Conservation (phyloP, 1,140 invertebrate genomes). For the Drosophila obscura region DNA sequence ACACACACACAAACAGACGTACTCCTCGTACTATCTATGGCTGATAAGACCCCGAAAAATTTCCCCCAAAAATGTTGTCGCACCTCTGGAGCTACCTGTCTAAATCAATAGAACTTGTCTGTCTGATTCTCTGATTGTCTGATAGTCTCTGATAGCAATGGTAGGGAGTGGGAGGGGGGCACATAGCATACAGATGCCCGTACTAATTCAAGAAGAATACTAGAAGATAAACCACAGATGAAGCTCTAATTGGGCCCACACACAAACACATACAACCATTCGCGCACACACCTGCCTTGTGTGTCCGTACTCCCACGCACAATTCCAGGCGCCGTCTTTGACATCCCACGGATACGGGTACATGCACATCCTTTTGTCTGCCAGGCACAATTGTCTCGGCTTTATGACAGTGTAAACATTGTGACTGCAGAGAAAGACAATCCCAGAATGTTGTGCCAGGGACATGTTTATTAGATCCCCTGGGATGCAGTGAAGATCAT, state of each 20-base stretch:
- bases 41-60: conserved; percentile 45
- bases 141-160: too few species aligned
- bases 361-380: conserved; percentile 12
- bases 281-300: conserved; percentile 16
- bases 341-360: conserved; percentile 39
- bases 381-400: conserved; percentile 7
- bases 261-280: conserved; percentile 2
- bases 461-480: conserved; percentile 75
- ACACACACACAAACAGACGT: background rate
- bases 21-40: conserved; percentile 34
- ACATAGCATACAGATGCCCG: conserved; percentile 8
- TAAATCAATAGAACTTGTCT: conserved; percentile 49
- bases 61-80: conserved; percentile 35
- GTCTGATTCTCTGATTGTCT: too few species aligned
- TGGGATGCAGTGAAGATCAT: conserved; percentile 51
- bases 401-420: conserved; percentile 39
- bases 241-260: conserved; percentile 41
- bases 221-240: conserved; percentile 40
- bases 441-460: conserved; percentile 20
- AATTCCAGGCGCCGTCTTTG: conserved; percentile 28
- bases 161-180: background rate
- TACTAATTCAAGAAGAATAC: conserved; percentile 27
- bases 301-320: background rate
- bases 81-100: conserved; percentile 41
- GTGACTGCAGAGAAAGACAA: conserved; percentile 16